Base-by-base conservation (phyloP, 2,113 vertebrate species). In the Tetraodon nigroviridis region DNA sequence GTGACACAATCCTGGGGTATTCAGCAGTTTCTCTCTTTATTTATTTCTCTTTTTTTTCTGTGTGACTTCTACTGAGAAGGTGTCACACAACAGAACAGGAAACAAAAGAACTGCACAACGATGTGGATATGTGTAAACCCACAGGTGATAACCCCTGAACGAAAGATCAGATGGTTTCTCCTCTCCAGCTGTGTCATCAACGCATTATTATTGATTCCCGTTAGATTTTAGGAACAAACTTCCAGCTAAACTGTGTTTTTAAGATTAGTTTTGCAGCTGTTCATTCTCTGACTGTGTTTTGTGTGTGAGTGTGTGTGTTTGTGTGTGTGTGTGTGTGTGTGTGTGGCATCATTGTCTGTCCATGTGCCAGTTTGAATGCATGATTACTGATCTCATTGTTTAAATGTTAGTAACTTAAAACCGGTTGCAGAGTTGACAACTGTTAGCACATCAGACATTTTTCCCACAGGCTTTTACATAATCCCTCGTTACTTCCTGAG, bases 201-300 rank as follows among this genome's bases (percentile, higher is more conserved):
- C 55, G 13, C 17, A 51, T 29, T 61, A 32, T 73, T 73, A 69
- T 64, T 73, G 73, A 80, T 71, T 71, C 59, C 55, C 73, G 11
- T 64, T 69, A 69, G 49, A 42, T 20, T 52, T 70, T 59, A 76
- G 57, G 42, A 75, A 68, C 37, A 61, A 41, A 54, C 55, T 55
- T 58, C 22, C 16, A 50, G 74, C 48, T 64, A 29, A 64, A 58
- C 58, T 41, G 27, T 64, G 61, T 73, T 79, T 77, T 69, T 69
- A 75, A 55, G 22, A 67, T 65, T 59, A 47, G 42, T 67, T 69
- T 45, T 15, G 16, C 4, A 44, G 16, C 49, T 47, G 6, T 6
- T 58, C 12, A 18, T 51, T 62, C 18, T 61, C 61, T 50, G 55
- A 61, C 57, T 71, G 16, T 42, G 46, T 44, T 61, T 29, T 27